Conservation (phyloP, 1,140 invertebrate genomes). For the Drosophila funebris region DNA sequence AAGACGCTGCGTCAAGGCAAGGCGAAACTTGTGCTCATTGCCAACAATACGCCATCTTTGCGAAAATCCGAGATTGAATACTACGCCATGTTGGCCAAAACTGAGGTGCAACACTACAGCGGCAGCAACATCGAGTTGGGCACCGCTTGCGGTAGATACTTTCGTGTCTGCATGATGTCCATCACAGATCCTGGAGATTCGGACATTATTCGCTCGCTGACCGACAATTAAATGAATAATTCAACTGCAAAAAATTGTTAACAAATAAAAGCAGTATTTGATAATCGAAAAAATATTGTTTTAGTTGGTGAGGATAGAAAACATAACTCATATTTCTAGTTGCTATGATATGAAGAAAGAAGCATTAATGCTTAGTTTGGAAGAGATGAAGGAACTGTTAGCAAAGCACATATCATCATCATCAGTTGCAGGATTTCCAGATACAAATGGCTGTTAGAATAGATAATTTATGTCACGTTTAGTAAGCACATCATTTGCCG, state of each 20-base stretch:
- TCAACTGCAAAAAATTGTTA: not conserved
- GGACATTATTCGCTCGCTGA: slow-evolving; percentile 98
- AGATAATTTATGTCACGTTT: not conserved
- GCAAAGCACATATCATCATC: too few relatives aligned
- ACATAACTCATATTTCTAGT: too few relatives aligned
- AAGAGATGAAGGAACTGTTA: too few relatives aligned
- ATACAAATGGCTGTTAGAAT: not conserved
- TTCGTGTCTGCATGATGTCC: slow-evolving; percentile 98
- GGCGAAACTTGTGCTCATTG: slow-evolving; percentile 99
- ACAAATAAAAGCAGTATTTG: too few relatives aligned
- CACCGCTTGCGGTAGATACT: slow-evolving; percentile 99
- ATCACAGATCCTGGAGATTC: slow-evolving; percentile 99
- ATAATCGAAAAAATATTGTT: too few relatives aligned
- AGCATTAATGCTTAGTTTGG: too few relatives aligned
- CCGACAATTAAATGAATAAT: slow-evolving; percentile 84
- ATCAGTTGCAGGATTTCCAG: not conserved
- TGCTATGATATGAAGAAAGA: too few relatives aligned
- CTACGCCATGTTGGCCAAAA: slow-evolving; percentile 99
- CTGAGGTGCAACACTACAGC: slow-evolving; percentile 99
- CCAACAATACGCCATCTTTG: slow-evolving; percentile 97
- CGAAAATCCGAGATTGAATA: slow-evolving; percentile 99
- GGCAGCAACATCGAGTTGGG: slow-evolving; percentile 99
- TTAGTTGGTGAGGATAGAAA: too few relatives aligned
- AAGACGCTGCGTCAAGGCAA: slow-evolving; percentile 98
- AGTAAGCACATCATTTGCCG: not conserved